Evolutionary conservation across 2,797 vertebrate species (phyloP).

Genomic region (Pogoniulus pusillus): DNA sequence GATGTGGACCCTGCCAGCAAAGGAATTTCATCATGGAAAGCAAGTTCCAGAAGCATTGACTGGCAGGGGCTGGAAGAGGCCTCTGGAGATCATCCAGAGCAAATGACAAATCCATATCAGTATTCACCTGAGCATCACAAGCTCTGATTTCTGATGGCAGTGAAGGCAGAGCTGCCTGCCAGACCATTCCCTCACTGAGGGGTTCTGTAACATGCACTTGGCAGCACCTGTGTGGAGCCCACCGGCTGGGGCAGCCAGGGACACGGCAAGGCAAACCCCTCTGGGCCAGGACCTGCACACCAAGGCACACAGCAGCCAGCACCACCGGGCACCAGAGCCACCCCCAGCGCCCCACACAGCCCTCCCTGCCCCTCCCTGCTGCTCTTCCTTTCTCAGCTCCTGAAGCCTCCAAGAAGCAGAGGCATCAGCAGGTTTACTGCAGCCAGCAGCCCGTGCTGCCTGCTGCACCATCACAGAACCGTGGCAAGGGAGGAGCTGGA

Average conservation of each 20-base stretch:
- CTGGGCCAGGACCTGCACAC: not conserved
- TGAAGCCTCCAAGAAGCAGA: accelerated
- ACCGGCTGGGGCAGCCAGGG: not conserved
- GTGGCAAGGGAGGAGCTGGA: no score
- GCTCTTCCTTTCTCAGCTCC: not conserved
- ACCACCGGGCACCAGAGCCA: not conserved
- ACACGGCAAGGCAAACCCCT: accelerated
- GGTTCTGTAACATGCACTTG: not conserved
- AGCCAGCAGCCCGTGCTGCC: no score
- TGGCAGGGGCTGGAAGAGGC: no score
- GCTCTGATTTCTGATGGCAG: not conserved
- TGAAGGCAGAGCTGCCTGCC: not conserved
- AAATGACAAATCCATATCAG: no score
- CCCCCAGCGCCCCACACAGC: not conserved
- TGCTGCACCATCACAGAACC: no score
- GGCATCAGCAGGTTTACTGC: accelerated
- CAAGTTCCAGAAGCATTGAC: not conserved
- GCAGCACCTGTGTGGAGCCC: not conserved
- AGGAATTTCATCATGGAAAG: not conserved
- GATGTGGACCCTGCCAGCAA: not conserved
- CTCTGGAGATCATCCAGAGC: no score
- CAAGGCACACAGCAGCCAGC: not conserved
- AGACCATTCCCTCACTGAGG: not conserved
- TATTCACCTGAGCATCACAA: not conserved
- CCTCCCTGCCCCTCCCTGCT: accelerated